Evolutionary conservation across 2,888 invertebrate species (phyloP), one percentile per base, ranked within the genome.

Genomic region (Mesopsocus fuscifrons): DNA sequence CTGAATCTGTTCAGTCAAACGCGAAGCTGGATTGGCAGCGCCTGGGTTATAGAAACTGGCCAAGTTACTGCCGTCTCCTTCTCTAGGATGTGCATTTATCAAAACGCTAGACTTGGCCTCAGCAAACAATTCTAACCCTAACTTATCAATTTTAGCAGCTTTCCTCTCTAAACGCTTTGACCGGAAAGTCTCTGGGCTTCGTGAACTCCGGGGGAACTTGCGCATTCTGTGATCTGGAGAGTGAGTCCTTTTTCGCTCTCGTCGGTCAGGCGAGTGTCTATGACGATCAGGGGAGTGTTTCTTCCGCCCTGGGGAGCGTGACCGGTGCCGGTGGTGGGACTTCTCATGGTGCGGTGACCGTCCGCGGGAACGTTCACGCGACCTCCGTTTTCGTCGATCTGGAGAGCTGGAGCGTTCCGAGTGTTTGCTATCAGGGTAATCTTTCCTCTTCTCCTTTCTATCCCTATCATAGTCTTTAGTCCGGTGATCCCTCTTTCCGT

Each of bases 1-100:
- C 57, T 92, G 85, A 48, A 91, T 77, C 61, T 84, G 87, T 52
- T 89, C 82, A 5, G 85, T 75, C 57, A 89, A 83, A 55, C 83
- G 82, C 11, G 26, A 26, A 47, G 77, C 73, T 33, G 81, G 73
- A 56, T 77, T 77, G n/a, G 80, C 72, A 16, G 75, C 72, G 26
- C 72, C 68, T 1, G 81, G 76, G 59, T 80, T 82, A 57, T 77
- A 82, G 60, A 77, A 84, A 43, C 74, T 72, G 3, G 79, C 80
- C 34, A 72, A 58, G 13, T 66, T 65, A 44, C 62, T 52, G 30
- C 53, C 52, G 48, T 57, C 55, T 13, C 54, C 53, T 50, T 57
- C 38, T 38, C 11, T 26, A 11, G 26, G 8, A 26, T 9, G 11
- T 9, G 8, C 26, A 26, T 26, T 11, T 26, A 26, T 6, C 8